Evolutionary conservation across 1,140 invertebrate species (phyloP), one percentile per base, ranked within the genome.

Genomic region (Neodiprion fabricii): DNA sequence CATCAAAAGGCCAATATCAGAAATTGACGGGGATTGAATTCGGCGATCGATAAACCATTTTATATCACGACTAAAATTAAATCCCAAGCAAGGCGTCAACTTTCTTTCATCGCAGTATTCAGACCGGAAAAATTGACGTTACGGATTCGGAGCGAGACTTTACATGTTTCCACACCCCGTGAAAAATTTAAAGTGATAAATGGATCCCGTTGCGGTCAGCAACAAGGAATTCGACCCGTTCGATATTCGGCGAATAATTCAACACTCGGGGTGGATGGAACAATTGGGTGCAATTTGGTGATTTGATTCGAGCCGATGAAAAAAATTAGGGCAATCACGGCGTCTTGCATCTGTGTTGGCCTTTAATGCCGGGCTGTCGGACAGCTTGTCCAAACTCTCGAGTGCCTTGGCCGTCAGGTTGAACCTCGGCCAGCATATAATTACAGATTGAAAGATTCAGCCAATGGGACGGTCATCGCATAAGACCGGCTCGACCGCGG

Each of bases 331-430:
- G 5, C 53, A 61, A 61, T 61, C 53, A 61, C 11, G 53, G 53
- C 53, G 53, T 61, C 53, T 61, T 61, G n/a, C 53, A 61, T 61
- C 53, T 61, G 53, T 61, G 53, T 61, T 61, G 53, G 53, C 4
- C 11, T 61, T 14, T 61, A 61, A 61, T 61, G 53, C n/a, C 11
- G 11, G 53, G 53, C 53, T 61, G 53, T 11, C 53, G 53, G n/a
- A 4, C 53, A 61, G 53, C 53, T 61, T 7, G 53, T 61, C 53
- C n/a, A 17, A 17, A 61, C 53, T 12, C n/a, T 61, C 11, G 53
- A 61, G 53, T 61, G 53, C 53, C 53, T 61, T 9, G 53, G n/a
- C 53, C 53, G 53, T 61, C 28, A 40, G 53, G 53, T 17, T 61
- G 11, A 14, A 61, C 11, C n/a, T 17, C n/a, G 11, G 11, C 8